phyloP scores from a whole-genome alignment of 1,140 invertebrate species.

The Drosophila ananassae region DNA sequence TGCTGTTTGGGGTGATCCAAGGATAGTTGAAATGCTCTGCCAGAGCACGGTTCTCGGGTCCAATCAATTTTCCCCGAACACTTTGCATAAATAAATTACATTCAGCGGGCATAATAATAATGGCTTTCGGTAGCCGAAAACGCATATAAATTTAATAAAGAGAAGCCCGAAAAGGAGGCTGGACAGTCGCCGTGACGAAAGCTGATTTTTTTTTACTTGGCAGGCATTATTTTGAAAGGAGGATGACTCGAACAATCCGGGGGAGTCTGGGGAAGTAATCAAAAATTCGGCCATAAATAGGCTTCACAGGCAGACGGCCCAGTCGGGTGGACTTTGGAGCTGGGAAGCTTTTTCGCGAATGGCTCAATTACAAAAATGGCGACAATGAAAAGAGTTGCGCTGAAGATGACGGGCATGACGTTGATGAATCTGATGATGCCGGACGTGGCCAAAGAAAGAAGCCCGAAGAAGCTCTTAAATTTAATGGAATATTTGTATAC shows the following conservation, averaged over 20 bases:
- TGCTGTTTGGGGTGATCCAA: slow-evolving; percentile 44
- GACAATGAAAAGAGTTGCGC: slow-evolving; percentile 54
- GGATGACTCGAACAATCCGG: slow-evolving; percentile 19
- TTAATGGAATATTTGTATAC: slow-evolving; percentile 48
- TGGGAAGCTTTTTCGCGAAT: slow-evolving; percentile 44
- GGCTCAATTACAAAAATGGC: slow-evolving; percentile 71
- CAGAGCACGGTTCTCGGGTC: slow-evolving; percentile 12
- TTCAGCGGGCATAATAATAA: slow-evolving; percentile 31
- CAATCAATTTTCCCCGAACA: slow-evolving; percentile 24
- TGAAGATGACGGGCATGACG: slow-evolving; percentile 16
- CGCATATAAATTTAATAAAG: slow-evolving; percentile 47
- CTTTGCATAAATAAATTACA: slow-evolving; percentile 51
- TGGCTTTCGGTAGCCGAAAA: slow-evolving; percentile 56
- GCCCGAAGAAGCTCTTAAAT: slow-evolving; percentile 20
- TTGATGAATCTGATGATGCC: background rate
- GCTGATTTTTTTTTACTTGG: slow-evolving; percentile 63
- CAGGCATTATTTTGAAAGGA: slow-evolving; percentile 25
- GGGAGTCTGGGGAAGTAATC: slow-evolving; percentile 51
- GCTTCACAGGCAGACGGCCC: slow-evolving; percentile 26
- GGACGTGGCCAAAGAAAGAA: background rate
- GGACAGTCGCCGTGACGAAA: slow-evolving; percentile 55
- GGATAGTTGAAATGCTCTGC: slow-evolving; percentile 43
- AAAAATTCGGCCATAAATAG: slow-evolving; percentile 72
- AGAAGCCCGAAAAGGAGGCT: slow-evolving; percentile 38
- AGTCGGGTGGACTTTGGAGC: background rate